These are phyloP conservation scores for Sarcophaga bullata DNA, from an alignment of 1,140 invertebrate species.

Conservation along the genomic window DNA sequence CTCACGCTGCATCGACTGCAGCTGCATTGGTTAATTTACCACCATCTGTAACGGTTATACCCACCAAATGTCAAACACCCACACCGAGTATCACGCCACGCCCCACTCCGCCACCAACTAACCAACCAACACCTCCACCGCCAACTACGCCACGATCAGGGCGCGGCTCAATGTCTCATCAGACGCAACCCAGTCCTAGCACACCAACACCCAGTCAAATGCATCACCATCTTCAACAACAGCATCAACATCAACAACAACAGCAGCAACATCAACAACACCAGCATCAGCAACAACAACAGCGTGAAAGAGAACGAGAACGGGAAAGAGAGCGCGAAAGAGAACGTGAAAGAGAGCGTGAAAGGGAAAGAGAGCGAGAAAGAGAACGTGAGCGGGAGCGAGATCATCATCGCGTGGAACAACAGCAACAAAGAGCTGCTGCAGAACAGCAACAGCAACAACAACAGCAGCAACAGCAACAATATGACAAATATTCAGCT, in stretches of 20 bases:
- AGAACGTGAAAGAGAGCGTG: conserved; percentile 28
- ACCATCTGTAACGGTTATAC: conserved; percentile 63
- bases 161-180: conserved; percentile 54
- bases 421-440: conserved; percentile 56
- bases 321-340: conserved; percentile 45
- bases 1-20: conserved; percentile 54
- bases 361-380: conserved; percentile 40
- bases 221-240: conserved; percentile 53
- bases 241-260: conserved; percentile 51
- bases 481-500: conserved; percentile 67
- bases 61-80: conserved; percentile 63
- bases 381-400: conserved; percentile 45
- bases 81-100: conserved; percentile 67
- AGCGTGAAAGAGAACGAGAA: conserved; percentile 42
- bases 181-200: conserved; percentile 67
- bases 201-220: conserved; percentile 67
- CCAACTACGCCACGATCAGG: conserved; percentile 65
- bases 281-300: conserved; percentile 51
- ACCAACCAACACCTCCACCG: conserved; percentile 62
- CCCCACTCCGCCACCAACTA: conserved; percentile 67
- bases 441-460: conserved; percentile 59
- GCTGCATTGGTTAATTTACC: conserved; percentile 62
- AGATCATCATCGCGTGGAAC: conserved; percentile 67
- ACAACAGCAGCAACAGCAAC: conserved; percentile 62
- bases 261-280: conserved; percentile 65